Base-by-base conservation (phyloP, 2,797 vertebrate genomes). In the Epinephelus awoara region DNA sequence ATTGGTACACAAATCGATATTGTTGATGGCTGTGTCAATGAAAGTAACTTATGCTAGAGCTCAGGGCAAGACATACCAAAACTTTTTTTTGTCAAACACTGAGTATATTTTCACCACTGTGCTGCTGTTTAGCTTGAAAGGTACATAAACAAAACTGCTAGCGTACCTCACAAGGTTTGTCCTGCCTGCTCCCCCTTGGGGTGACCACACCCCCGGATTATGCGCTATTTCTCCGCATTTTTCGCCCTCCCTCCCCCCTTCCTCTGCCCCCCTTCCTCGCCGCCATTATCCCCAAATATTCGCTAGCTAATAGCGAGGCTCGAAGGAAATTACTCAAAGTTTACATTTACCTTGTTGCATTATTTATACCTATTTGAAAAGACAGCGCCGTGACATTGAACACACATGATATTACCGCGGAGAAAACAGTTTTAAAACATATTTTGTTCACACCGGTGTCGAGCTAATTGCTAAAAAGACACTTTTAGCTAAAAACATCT, bases 161-260 rank as follows among this genome's bases (percentile, higher is more conserved):
- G 23, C 19, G 27, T 8, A 12, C 49, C 34, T 42, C 14, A 2
- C 11, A 42, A 59, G 47, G 29, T 21, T 25, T 19, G 8, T 23
- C n/a, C 42, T 23, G 38, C 18, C 50, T 25, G n/a, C 61, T 51
- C 47, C 59, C 38, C 42, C 23, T 5, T 42, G 61, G 70, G 76
- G 67, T 15, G 88, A 85, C 95, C 95, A 95, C 95, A 93, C 95
- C 93, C 92, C 86, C 80, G 70, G 47, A 92, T 90, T 54, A 80
- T 93, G 93, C 92, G 90, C 86, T 85, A 65, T 75, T 82, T 67
- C 67, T 75, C 80, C 64, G 88, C 88, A 90, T 76, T 50, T 46
- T 47, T 44, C 13, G 34, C 29, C n/a, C 46, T 15, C 58, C n/a
- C 67, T 46, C 55, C 12, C 13, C 23, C 23, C 50, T 13, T 13